Conservation (phyloP, 2,888 invertebrate species). For the Apantesis nais region DNA sequence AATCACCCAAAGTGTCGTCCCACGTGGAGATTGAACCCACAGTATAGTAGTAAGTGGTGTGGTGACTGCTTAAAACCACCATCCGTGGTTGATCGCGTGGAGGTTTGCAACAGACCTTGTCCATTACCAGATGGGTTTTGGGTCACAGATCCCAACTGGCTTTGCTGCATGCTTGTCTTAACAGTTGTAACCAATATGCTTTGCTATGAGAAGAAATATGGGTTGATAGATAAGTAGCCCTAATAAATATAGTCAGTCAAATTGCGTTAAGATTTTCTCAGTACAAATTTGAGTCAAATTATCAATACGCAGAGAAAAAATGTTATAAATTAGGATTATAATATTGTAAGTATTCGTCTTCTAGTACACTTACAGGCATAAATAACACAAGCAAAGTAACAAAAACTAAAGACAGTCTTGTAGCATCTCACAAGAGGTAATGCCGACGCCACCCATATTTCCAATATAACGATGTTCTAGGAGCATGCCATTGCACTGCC, state of each 20-base stretch:
- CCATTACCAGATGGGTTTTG: too few species aligned
- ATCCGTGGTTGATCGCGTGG: too few species aligned
- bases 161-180: not conserved
- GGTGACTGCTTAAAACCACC: too few species aligned
- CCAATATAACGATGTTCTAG: constrained; percentile 81
- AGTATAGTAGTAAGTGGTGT: too few species aligned
- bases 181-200: too few species aligned
- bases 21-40: too few species aligned
- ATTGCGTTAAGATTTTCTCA: not conserved
- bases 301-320: not conserved
- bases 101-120: too few species aligned
- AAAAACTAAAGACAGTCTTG: constrained; percentile 55
- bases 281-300: not conserved
- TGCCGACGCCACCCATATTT: constrained; percentile 76
- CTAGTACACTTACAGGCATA: constrained; percentile 24
- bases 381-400: constrained; percentile 43
- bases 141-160: not conserved
- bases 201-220: too few species aligned
- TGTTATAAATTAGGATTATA: not conserved
- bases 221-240: too few species aligned
- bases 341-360: constrained; percentile 14
- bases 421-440: constrained; percentile 57
- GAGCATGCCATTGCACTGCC: constrained; percentile 81
- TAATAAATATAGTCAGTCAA: too few species aligned
- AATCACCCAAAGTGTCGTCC: too few species aligned